Conservation (phyloP, 2,113 vertebrate species). For the Entelurus aequoreus region DNA sequence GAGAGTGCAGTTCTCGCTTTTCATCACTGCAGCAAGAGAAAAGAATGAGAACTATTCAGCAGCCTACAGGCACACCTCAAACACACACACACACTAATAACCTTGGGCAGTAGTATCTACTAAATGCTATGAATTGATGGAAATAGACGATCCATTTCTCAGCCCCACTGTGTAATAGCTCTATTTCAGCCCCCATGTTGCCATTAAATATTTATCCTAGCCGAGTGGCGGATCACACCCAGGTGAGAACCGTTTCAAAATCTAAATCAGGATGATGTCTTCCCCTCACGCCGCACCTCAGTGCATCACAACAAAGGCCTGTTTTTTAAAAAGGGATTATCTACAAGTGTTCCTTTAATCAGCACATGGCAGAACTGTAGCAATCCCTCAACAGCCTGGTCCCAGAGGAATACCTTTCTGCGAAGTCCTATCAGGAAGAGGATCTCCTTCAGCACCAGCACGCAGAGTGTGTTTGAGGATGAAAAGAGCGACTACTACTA, state of each 20-base stretch:
- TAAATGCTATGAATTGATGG: conserved; percentile 66
- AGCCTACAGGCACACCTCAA: conserved; percentile 37
- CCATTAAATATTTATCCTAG: conserved; percentile 78
- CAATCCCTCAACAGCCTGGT: conserved; percentile 60
- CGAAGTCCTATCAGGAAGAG: conserved; percentile 68
- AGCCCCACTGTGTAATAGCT: conserved; percentile 63
- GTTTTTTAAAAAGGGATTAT: conserved; percentile 65
- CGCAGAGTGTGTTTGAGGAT: conserved; percentile 52
- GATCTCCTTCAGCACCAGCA: conserved; percentile 59
- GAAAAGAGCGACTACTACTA: conserved; percentile 35
- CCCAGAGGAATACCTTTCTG: conserved; percentile 68
- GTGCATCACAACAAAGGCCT: conserved; percentile 52
- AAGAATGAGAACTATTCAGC: conserved; percentile 42
- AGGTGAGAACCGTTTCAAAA: conserved; percentile 70
- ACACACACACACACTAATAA: conserved; percentile 69
- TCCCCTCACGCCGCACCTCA: conserved; percentile 7
- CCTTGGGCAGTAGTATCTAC: conserved; percentile 65
- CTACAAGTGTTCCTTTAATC: conserved; percentile 73
- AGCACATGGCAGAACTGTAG: conserved; percentile 54
- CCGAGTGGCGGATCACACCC: conserved; percentile 55
- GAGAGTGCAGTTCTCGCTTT: conserved; percentile 43
- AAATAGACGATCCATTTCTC: conserved; percentile 72
- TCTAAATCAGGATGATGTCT: conserved; percentile 42
- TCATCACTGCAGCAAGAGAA: conserved; percentile 40
- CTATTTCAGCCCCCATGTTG: conserved; percentile 63